These are phyloP conservation scores for Aquatica leii DNA, from an alignment of 2,888 invertebrate genomes.

Conservation along the genomic window DNA sequence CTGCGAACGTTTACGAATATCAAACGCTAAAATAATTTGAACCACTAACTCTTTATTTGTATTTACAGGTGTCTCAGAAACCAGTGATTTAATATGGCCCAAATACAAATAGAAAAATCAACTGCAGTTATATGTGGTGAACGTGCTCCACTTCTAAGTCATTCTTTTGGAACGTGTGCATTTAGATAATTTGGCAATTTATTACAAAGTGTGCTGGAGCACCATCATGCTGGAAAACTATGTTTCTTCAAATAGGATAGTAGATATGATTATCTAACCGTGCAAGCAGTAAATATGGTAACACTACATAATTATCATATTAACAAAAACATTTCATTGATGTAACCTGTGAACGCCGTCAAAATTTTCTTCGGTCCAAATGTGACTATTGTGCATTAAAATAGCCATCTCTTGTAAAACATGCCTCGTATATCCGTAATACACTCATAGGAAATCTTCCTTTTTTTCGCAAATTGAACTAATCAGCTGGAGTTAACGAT, in stretches of 20 bases:
- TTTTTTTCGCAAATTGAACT: no score
- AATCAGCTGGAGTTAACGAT: no score
- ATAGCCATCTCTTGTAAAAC: no score
- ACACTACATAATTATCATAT: no score
- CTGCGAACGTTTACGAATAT: not conserved
- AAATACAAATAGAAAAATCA: constrained; percentile 11
- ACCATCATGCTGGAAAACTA: constrained; percentile 8
- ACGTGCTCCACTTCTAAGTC: not conserved
- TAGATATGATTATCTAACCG: no score
- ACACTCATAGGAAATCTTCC: no score
- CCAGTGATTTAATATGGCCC: constrained; percentile 11
- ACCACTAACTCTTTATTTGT: constrained; percentile 1
- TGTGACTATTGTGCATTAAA: no score
- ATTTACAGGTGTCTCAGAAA: constrained; percentile 9
- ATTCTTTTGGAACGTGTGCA: constrained; percentile 1
- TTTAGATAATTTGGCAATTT: not conserved
- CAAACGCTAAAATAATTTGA: constrained; percentile 7
- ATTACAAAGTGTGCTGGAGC: not conserved
- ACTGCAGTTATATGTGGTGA: constrained; percentile 11
- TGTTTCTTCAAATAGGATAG: not conserved
- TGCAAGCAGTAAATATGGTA: no score
- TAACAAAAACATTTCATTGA: no score
- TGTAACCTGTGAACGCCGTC: no score
- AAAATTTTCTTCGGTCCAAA: no score
- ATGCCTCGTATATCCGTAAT: no score